phyloP scores from a whole-genome alignment of 2,797 vertebrate species.

The Sebastes oblongus region DNA sequence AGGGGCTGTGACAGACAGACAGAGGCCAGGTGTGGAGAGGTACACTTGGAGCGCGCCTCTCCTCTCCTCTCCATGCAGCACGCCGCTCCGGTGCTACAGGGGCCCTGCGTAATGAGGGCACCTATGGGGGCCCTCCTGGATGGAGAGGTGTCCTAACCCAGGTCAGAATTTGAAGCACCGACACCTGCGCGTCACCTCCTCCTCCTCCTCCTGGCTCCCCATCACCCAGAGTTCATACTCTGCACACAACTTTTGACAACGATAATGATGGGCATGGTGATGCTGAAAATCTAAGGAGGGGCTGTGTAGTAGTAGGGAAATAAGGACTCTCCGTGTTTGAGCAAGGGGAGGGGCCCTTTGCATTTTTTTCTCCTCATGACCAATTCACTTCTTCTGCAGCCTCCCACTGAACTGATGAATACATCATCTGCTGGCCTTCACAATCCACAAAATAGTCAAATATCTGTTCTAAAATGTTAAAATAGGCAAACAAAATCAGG shows the following conservation, averaged over 20 bases:
- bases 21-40: conserved; percentile 66
- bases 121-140: conserved; percentile 80
- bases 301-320: conserved; percentile 43
- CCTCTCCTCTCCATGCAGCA: conserved; percentile 58
- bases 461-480: not conserved
- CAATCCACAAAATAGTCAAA: not conserved
- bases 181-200: conserved; percentile 62
- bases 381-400: conserved; percentile 44
- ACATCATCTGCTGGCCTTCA: conserved; percentile 35
- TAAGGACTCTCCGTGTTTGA: conserved; percentile 27
- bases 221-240: conserved; percentile 61
- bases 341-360: conserved; percentile 6
- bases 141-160: conserved; percentile 79
- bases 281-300: conserved; percentile 61
- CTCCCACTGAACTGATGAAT: conserved; percentile 52
- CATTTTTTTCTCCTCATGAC: conserved; percentile 47
- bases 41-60: conserved; percentile 59
- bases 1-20: conserved; percentile 76
- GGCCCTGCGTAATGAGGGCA: conserved; percentile 81
- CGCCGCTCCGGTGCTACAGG: conserved; percentile 65
- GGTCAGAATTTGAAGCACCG: conserved; percentile 66
- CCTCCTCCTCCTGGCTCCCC: conserved; percentile 15
- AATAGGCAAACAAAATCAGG: not conserved
- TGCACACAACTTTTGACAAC: conserved; percentile 71
- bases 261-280: conserved; percentile 71